Base-by-base conservation (phyloP, 2,888 invertebrate species). In the Smittia aterrima region DNA sequence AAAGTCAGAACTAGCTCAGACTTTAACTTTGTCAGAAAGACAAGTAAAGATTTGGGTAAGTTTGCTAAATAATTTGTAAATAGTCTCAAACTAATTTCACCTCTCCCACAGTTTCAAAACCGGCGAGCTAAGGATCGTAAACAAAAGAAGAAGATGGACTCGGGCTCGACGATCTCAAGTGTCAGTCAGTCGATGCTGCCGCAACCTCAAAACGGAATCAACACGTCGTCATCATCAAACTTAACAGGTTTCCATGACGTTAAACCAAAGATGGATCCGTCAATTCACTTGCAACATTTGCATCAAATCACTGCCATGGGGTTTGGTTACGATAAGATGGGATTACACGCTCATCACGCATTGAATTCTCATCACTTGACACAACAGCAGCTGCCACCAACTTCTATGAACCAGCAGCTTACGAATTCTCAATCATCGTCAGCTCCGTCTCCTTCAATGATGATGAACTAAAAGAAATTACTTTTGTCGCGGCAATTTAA, bases 71-170 rank as follows among this genome's bases (percentile, higher is more conserved):
- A 16, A 20, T 9, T 9, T 22, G 1, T 7, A 58, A 58, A 20
- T 58, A 18, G 9, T 58, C 13, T n/a, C n/a, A 13, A n/a, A 3
- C n/a, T n/a, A n/a, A 24, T 47, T 47, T 68, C n/a, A 24, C 24
- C n/a, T 24, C 32, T 32, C 32, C 1, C 7, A 54, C 27, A 70
- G 70, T 96, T 95, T 81, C 95, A 95, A 87, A 96, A 96, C 82
- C 87, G 96, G 16, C 88, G 96, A 54, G 96, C 96, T 72, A 96
- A 96, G 83, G 96, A 96, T 79, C 87, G 97, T 9, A 96, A 96
- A 82, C 92, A 93, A 81, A 85, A 86, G 77, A 95, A 96, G 81
- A 96, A 96, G 83, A 88, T 91, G 54, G 90, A 90, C 77, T 92
- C 93, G 78, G 86, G 81, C 1, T 22, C 7, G 4, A 58, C 58